phyloP scores from a whole-genome alignment of 2,888 invertebrate genomes.

The Leucophora obtusa region DNA sequence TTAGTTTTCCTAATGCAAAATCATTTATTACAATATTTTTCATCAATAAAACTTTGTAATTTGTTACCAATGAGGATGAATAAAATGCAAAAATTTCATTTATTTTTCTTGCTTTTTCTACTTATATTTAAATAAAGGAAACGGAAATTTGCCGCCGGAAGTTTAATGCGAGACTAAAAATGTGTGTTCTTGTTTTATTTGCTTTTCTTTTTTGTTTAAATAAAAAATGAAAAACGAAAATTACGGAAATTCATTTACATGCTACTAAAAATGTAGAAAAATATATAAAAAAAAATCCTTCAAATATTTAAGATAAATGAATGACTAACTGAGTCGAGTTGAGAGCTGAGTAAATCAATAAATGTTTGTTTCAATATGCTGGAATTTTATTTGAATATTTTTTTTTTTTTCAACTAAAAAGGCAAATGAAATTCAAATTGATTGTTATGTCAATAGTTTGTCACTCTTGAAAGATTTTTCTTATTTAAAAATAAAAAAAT shows the following conservation, averaged over 20 bases:
- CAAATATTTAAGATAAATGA: constrained; percentile 59
- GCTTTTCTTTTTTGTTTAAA: neutral
- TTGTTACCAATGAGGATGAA: constrained; percentile 43
- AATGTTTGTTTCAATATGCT: constrained; percentile 42
- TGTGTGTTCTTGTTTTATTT: constrained; percentile 25
- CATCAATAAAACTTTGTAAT: constrained; percentile 59
- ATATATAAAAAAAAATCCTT: constrained; percentile 27
- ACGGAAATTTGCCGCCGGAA: constrained; percentile 62
- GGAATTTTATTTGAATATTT: constrained; percentile 34
- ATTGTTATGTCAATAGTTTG: constrained; percentile 64
- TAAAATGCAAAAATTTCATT: constrained; percentile 33
- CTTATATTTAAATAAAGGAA: constrained; percentile 51
- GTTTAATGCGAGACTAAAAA: constrained; percentile 53
- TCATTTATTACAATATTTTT: constrained; percentile 62
- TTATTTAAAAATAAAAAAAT: neutral
- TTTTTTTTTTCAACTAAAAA: neutral
- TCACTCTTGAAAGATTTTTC: constrained; percentile 45
- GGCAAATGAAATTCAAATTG: constrained; percentile 53
- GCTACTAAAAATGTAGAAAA: constrained; percentile 45
- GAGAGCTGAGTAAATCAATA: constrained; percentile 28
- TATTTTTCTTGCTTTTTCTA: neutral
- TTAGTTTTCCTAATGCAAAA: constrained; percentile 64
- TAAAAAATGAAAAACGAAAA: constrained; percentile 14
- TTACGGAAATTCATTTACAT: constrained; percentile 59
- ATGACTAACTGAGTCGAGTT: constrained; percentile 44